Evolutionary conservation across 2,113 vertebrate genomes (phyloP), one percentile per base, ranked within the genome.

Genomic region (Limnothrissa miodon): DNA sequence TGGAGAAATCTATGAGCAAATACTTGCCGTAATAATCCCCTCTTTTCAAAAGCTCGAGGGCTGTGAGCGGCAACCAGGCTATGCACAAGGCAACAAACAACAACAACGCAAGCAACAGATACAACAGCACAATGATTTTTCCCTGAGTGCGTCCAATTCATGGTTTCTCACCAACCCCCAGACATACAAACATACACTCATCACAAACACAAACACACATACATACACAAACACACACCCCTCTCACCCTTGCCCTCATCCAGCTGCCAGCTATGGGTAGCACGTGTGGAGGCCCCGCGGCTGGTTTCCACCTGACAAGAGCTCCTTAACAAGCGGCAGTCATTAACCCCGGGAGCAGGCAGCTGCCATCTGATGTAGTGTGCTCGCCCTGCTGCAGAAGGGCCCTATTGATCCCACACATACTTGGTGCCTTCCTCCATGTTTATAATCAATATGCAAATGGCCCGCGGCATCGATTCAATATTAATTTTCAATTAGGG

Each of bases 401-500:
- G 95, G 95, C 93, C 92, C 94, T 95, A 99, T 99, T 95, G 97
- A 99, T 99, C 93, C 93, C 89, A 90, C 90, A 94, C 96, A 95
- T 96, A 96, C 96, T 97, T 92, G 95, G 96, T 97, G 97, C 97
- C 96, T 98, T 97, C 96, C 92, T 95, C 97, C 95, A 96, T 97
- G 97, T 98, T 98, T 98, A 96, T 98, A 96, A 99, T 99, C 98
- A 99, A 99, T 99, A 99, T 99, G 98, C 97, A 99, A 99, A 99
- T 99, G 92, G 95, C 94, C 95, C 92, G 80, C 93, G 90, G 96
- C 96, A 99, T 99, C 94, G 97, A 99, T 99, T 97, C 92, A 85
- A 96, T 99, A 99, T 99, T 99, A 99, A 99, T 99, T 99, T 99
- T 99, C 98, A 99, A 99, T 99, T 99, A 99, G 96, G 94, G 95